Percentiles rank a stretch among this genome's conserved stretches.
Evolutionary conservation across 2,113 vertebrate genomes (phyloP).

Genomic region (Megaceryle maxima): DNA sequence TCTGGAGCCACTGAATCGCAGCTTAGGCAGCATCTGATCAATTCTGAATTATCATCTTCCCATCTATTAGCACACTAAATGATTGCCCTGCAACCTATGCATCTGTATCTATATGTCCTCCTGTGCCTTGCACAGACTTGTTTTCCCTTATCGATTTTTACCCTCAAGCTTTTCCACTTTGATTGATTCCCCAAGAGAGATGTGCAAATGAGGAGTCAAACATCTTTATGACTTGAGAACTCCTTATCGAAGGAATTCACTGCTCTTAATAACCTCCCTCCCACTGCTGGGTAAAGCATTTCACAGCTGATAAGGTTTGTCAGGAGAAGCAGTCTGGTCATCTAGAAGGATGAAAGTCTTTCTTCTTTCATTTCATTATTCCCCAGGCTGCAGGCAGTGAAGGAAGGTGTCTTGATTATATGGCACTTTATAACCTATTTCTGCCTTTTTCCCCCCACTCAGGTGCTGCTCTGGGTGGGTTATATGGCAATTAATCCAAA

Average conservation of each 20-base stretch:
- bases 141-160: constrained; percentile 22
- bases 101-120: not conserved
- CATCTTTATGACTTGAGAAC: constrained; percentile 24
- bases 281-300: not conserved
- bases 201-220: constrained; percentile 32
- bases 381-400: not conserved
- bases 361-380: not conserved
- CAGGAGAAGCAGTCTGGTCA: not conserved
- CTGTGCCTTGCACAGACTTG: not conserved
- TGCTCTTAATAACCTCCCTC: not conserved
- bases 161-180: not conserved
- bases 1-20: not conserved
- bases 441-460: not conserved
- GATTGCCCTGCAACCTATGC: not conserved
- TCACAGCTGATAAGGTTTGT: not conserved
- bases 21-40: not conserved
- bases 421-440: not conserved
- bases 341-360: not conserved
- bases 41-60: not conserved
- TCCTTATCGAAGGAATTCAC: not conserved
- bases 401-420: not conserved
- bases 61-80: not conserved
- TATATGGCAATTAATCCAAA: not conserved
- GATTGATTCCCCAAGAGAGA: constrained; percentile 31
- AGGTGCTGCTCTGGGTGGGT: not conserved